phyloP scores from a whole-genome alignment of 2,113 vertebrate genomes.

The Gymnocephalus cernua region DNA sequence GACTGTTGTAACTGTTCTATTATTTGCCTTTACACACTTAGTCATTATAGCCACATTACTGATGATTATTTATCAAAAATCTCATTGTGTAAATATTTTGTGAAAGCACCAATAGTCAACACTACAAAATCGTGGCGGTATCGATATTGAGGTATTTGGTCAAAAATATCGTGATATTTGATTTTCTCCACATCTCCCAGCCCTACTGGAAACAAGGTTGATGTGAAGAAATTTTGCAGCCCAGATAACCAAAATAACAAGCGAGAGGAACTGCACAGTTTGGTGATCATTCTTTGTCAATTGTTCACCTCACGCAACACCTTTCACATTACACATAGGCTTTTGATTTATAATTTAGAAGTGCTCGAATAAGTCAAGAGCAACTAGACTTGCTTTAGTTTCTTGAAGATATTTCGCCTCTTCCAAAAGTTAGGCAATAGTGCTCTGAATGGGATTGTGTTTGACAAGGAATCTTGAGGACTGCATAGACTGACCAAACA shows the following conservation, averaged over 20 bases:
- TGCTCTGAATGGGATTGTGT: not conserved
- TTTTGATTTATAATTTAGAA: slow-evolving; percentile 10
- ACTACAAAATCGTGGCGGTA: no score
- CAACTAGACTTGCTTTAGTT: not conserved
- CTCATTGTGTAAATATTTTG: no score
- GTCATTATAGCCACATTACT: no score
- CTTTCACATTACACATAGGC: not conserved
- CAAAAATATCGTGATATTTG: no score
- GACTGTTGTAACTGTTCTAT: no score
- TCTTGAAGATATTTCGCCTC: not conserved
- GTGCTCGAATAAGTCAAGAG: not conserved
- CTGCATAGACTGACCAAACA: not conserved
- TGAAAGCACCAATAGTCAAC: no score
- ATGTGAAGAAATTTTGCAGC: not conserved
- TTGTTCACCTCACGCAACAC: not conserved
- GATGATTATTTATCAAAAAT: no score
- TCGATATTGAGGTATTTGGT: no score
- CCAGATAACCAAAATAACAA: not conserved
- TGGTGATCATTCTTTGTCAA: not conserved
- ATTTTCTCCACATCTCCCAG: no score
- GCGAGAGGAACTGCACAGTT: not conserved
- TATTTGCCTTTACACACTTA: no score
- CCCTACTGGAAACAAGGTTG: not conserved
- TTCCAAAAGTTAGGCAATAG: not conserved
- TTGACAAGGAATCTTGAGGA: not conserved